These are phyloP conservation scores for Nannoperca australis DNA, from an alignment of 2,797 vertebrate species.

Conservation along the genomic window DNA sequence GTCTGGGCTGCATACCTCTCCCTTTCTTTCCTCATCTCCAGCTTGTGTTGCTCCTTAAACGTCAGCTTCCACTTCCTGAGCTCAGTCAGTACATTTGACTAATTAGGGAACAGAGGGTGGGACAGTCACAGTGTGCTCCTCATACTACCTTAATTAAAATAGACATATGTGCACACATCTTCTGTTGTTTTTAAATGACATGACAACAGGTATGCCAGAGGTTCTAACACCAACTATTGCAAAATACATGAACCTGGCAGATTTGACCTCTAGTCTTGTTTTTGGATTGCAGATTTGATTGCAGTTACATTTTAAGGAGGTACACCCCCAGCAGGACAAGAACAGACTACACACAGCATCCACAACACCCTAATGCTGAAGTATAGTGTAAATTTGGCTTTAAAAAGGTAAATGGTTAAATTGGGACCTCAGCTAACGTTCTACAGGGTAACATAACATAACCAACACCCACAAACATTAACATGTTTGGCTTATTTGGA, in stretches of 20 bases:
- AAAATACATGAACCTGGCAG: neutral
- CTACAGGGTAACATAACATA: neutral
- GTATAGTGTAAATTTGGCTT: neutral
- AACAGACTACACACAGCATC: neutral
- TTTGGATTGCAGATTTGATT: conserved; percentile 2
- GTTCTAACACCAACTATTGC: neutral
- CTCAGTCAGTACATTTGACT: conserved; percentile 93
- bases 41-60: conserved; percentile 90
- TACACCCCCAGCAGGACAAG: neutral
- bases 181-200: neutral
- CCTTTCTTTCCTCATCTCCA: conserved; percentile 90
- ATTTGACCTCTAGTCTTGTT: neutral
- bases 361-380: neutral
- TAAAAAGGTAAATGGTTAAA: neutral
- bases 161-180: conserved; percentile 1
- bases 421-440: neutral
- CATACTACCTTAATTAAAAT: conserved; percentile 19
- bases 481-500: neutral
- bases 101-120: conserved; percentile 34
- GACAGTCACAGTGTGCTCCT: conserved; percentile 26
- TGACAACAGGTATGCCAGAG: neutral
- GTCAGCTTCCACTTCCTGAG: conserved; percentile 92
- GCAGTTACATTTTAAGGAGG: neutral
- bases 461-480: neutral
- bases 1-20: conserved; percentile 85